Conservation (phyloP, 2,797 vertebrate species). For the Brotula barbata region DNA sequence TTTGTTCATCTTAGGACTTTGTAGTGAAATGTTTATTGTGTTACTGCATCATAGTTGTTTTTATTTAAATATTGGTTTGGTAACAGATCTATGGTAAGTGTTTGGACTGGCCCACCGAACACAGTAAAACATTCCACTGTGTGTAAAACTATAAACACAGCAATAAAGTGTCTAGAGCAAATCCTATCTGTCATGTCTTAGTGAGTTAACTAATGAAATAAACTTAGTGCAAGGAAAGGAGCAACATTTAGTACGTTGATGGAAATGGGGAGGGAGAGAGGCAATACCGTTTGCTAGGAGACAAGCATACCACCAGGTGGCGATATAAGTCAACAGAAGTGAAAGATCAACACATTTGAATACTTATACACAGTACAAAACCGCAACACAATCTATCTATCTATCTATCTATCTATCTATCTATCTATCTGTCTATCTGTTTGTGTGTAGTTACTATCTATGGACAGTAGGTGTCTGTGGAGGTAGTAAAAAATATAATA, state of each 20-base stretch:
- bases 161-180: constrained; percentile 80
- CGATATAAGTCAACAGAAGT: not conserved
- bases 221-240: constrained; percentile 2
- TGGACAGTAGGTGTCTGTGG: too few species aligned
- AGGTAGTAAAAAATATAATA: too few species aligned
- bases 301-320: constrained; percentile 38
- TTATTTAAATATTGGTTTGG: constrained; percentile 85
- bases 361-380: too few species aligned
- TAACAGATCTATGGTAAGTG: constrained; percentile 67
- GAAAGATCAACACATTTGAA: too few species aligned
- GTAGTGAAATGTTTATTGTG: constrained; percentile 80
- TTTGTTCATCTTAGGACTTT: constrained; percentile 71
- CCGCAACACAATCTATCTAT: too few species aligned
- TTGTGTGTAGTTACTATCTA: too few species aligned
- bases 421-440: too few species aligned
- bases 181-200: constrained; percentile 6
- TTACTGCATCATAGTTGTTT: constrained; percentile 82
- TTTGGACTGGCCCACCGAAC: constrained; percentile 64
- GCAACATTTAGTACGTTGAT: not conserved
- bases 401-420: too few species aligned
- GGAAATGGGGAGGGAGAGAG: not conserved
- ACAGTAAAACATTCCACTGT: constrained; percentile 66
- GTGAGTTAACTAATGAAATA: not conserved
- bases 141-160: constrained; percentile 75
- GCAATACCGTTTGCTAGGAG: not conserved